Conservation (phyloP, 2,797 vertebrate species). For the Propithecus deckenii region DNA sequence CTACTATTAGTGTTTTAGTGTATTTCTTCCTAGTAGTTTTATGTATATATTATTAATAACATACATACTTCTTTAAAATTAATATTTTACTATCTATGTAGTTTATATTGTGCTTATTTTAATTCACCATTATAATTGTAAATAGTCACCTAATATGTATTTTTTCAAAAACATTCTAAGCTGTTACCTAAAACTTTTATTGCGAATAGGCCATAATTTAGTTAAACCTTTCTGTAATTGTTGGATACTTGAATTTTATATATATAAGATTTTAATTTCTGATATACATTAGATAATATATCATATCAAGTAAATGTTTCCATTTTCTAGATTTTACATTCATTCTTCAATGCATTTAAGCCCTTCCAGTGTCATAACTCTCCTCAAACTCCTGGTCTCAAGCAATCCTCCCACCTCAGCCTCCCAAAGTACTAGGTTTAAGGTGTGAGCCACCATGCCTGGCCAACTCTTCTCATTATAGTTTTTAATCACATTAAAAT, state of each 20-base stretch:
- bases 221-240: not conserved
- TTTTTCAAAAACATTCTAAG: slow-evolving; percentile 18
- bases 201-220: not conserved
- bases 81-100: not conserved
- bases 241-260: not conserved
- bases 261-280: slow-evolving; percentile 43
- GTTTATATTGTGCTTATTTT: slow-evolving; percentile 36
- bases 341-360: slow-evolving; percentile 3
- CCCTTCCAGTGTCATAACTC: not conserved
- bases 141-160: not conserved
- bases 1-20: not conserved
- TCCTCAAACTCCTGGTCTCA: not conserved
- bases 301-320: not conserved
- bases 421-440: not conserved
- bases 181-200: not conserved
- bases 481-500: slow-evolving; percentile 1
- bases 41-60: not conserved
- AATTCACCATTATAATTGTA: not conserved
- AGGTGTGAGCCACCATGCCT: not conserved
- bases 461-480: not conserved
- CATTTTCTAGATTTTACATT: slow-evolving; percentile 25
- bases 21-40: slow-evolving; percentile 37
- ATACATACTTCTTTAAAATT: not conserved
- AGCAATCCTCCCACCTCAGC: not conserved
- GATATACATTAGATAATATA: not conserved